Conservation (phyloP, 2,888 invertebrate genomes). For the Ormia ochracea region DNA sequence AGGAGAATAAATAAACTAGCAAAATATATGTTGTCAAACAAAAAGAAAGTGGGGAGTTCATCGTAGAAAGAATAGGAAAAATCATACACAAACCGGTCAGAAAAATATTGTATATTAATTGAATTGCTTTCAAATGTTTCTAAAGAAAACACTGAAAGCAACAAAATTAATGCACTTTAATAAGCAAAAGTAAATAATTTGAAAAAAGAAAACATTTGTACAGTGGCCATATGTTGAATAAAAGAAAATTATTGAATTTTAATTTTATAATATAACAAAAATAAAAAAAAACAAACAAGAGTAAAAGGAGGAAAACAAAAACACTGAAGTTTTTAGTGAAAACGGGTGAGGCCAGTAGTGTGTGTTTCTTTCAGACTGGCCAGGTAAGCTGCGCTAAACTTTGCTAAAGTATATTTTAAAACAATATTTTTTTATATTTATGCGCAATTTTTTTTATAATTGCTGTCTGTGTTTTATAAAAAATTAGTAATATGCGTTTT, state of each 20-base stretch:
- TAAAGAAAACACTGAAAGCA: background rate
- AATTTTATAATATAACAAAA: slow-evolving; percentile 24
- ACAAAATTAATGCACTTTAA: background rate
- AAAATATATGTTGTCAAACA: slow-evolving; percentile 31
- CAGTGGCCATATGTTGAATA: slow-evolving; percentile 50
- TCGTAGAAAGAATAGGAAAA: slow-evolving; percentile 39
- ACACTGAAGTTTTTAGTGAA: slow-evolving; percentile 19
- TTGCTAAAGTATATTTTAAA: background rate
- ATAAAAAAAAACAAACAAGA: too few species aligned
- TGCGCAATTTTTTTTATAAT: slow-evolving; percentile 51
- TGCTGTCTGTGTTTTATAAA: slow-evolving; percentile 5
- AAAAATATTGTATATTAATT: slow-evolving; percentile 8
- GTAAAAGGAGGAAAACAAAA: slow-evolving; percentile 5
- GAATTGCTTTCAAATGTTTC: background rate
- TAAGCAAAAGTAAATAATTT: slow-evolving; percentile 2
- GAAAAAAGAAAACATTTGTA: background rate
- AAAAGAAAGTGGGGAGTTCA: slow-evolving; percentile 46
- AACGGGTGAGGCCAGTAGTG: slow-evolving; percentile 59
- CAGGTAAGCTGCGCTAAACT: slow-evolving; percentile 57
- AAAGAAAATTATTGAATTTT: slow-evolving; percentile 15
- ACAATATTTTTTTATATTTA: slow-evolving; percentile 37
- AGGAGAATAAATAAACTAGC: slow-evolving; percentile 45
- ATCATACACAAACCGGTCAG: slow-evolving; percentile 52
- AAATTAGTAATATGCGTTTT: slow-evolving; percentile 4
- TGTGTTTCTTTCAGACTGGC: slow-evolving; percentile 38